Conservation (phyloP, 1,140 invertebrate species). For the Bombus cullumanus region DNA sequence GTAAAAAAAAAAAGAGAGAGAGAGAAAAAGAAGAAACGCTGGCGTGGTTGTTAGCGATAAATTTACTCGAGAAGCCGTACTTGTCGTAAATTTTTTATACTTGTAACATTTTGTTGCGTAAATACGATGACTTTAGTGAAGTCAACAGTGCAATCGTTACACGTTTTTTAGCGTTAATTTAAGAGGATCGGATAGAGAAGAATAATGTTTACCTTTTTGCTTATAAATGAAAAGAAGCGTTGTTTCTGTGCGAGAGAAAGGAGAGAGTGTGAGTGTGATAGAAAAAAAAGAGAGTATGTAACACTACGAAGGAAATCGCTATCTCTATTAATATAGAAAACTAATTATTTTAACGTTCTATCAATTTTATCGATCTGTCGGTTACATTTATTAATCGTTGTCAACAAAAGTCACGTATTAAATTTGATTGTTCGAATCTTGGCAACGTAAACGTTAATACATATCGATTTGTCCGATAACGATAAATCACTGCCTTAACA, state of each 20-base stretch:
- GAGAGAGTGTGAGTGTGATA: not conserved
- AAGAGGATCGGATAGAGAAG: conserved; percentile 38
- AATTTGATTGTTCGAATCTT: not conserved
- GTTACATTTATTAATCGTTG: conserved; percentile 21
- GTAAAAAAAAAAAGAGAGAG: not conserved
- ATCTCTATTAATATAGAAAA: conserved; percentile 55
- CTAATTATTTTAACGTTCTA: conserved; percentile 6
- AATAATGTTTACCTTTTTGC: conserved; percentile 50
- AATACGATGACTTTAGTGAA: conserved; percentile 55
- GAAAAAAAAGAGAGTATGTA: conserved; percentile 17
- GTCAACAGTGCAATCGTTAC: conserved; percentile 53
- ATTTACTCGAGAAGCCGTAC: conserved; percentile 45
- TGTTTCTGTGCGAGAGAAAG: conserved; percentile 30
- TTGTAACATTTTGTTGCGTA: conserved; percentile 59
- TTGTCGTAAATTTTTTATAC: conserved; percentile 61
- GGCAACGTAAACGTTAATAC: conserved; percentile 11
- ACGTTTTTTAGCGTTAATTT: conserved; percentile 49
- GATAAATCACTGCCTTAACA: conserved; percentile 33
- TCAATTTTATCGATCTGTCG: conserved; percentile 16
- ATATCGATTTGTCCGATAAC: conserved; percentile 32
- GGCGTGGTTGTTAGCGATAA: conserved; percentile 49
- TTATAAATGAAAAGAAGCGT: conserved; percentile 37
- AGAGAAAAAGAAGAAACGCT: not conserved
- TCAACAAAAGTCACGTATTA: not conserved
- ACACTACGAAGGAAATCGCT: conserved; percentile 57